Evolutionary conservation across 2,888 invertebrate species (phyloP), one percentile per base, ranked within the genome.

Genomic region (Tryphoninae sp.): DNA sequence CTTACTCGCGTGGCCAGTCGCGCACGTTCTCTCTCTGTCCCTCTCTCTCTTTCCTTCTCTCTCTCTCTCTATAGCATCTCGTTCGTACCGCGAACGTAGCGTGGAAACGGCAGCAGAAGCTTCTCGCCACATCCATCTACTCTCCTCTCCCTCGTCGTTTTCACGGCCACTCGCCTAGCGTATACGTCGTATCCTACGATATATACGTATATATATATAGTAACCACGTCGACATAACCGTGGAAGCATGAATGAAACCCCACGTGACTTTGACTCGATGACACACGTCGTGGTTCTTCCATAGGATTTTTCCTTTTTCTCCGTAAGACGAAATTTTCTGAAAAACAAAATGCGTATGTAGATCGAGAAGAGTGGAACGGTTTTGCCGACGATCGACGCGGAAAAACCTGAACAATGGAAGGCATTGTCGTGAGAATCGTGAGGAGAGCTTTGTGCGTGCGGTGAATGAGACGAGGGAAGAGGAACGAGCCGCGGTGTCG

Each of bases 161-260:
- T 76, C 83, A 64, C 77, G 23, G 59, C 64, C 79, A 40, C 81
- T 84, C 74, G 67, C 62, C 71, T 78, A 75, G 75, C 75, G 74
- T 75, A 26, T 64, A 26, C 72, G 64, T 45, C 53, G 62, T 58
- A 72, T 22, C 65, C 49, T 51, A 76, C 67, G 45, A 51, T 1
- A 53, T 59, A 78, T 86, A 86, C 84, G 84, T 86, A 86, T 83
- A 26, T 16, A n/a, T 67, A 67, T 49, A 26, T 81, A 83, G 68
- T 49, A 26, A 59, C 19, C 9, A 45, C 33, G 22, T 45, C 11
- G 45, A 13, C 13, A 3, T 45, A 45, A 23, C 82, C 82, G 65
- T 72, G 77, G 83, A 86, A 87, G 84, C 88, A 89, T 90, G 90
- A 90, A 90, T 90, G 90, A 86, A 86, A 87, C 87, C 33, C 33